Conservation (phyloP, 1,140 invertebrate species). For the Macrocentrus cingulum region DNA sequence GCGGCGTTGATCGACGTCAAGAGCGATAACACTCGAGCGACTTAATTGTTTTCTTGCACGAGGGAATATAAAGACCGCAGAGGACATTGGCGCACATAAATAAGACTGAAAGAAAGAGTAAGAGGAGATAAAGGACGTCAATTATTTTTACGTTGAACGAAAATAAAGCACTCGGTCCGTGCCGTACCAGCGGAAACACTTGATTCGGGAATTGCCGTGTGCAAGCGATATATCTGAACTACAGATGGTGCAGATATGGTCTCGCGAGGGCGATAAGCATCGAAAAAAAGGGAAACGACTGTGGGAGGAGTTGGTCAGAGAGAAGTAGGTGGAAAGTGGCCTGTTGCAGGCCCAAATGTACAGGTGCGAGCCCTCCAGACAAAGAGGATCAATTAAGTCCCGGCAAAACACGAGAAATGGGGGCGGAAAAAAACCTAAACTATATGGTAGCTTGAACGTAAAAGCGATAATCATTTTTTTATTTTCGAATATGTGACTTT, state of each 20-base stretch:
- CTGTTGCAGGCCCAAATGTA: constrained; percentile 8
- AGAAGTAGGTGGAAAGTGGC: constrained; percentile 6
- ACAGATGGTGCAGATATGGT: constrained; percentile 2
- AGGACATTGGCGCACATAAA: too few relatives aligned
- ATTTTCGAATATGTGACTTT: too few relatives aligned
- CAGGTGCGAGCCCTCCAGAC: constrained; percentile 9
- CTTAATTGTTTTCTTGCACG: constrained; percentile 1
- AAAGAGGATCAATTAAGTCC: constrained; percentile 13
- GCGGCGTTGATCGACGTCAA: too few relatives aligned
- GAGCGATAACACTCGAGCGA: constrained; percentile 1
- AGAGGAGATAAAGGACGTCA: not conserved
- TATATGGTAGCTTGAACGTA: not conserved
- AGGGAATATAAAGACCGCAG: not conserved
- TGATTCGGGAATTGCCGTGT: constrained; percentile 6
- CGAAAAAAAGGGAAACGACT: constrained; percentile 1
- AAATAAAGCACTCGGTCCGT: not conserved
- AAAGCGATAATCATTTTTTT: not conserved
- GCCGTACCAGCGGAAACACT: constrained; percentile 4
- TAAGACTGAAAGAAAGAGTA: not conserved
- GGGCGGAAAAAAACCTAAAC: not conserved
- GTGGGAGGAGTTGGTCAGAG: not conserved
- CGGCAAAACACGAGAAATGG: not conserved
- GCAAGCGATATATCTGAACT: constrained; percentile 7
- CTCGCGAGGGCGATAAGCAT: constrained; percentile 8
- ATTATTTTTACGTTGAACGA: constrained; percentile 7